A percentile compares a stretch with the other conserved stretches of the same genome.
phyloP scores from a whole-genome alignment of 2,797 vertebrate genomes.

The Holocentrus rufus region DNA sequence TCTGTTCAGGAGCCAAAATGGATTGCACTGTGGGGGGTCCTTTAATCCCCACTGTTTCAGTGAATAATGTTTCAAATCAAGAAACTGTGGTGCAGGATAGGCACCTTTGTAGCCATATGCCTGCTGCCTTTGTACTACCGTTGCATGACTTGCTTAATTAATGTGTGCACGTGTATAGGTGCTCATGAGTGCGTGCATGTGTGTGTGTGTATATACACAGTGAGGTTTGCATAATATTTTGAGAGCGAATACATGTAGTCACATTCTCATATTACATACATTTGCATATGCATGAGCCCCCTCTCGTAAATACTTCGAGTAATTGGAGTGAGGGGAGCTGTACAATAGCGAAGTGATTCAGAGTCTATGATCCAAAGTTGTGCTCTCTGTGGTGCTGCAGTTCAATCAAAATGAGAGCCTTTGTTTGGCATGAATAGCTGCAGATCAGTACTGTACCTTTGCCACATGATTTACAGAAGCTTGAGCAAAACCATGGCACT shows the following conservation, averaged over 20 bases:
- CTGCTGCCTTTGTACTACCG: conserved; percentile 22
- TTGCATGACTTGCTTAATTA: conserved; percentile 35
- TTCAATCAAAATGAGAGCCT: conserved; percentile 50
- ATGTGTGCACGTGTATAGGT: background rate
- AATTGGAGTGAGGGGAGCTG: conserved; percentile 52
- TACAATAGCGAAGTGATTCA: conserved; percentile 59
- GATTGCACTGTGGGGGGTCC: conserved; percentile 54
- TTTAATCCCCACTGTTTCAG: conserved; percentile 55
- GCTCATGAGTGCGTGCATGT: background rate
- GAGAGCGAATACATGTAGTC: background rate
- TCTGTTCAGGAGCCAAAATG: conserved; percentile 69
- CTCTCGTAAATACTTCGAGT: conserved; percentile 56
- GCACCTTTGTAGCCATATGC: conserved; percentile 15
- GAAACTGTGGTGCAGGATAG: conserved; percentile 25
- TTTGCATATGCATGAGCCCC: conserved; percentile 56
- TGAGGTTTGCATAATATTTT: background rate
- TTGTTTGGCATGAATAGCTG: conserved; percentile 64
- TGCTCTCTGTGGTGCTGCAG: conserved; percentile 39
- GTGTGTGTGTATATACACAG: background rate
- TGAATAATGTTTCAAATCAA: conserved; percentile 64
- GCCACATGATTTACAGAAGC: conserved; percentile 16
- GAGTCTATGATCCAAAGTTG: conserved; percentile 48
- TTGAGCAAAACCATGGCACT: conserved; percentile 27
- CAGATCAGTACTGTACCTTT: conserved; percentile 52
- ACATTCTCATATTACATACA: conserved; percentile 23